phyloP scores from a whole-genome alignment of 2,113 vertebrate genomes.

The Nanorana parkeri region DNA sequence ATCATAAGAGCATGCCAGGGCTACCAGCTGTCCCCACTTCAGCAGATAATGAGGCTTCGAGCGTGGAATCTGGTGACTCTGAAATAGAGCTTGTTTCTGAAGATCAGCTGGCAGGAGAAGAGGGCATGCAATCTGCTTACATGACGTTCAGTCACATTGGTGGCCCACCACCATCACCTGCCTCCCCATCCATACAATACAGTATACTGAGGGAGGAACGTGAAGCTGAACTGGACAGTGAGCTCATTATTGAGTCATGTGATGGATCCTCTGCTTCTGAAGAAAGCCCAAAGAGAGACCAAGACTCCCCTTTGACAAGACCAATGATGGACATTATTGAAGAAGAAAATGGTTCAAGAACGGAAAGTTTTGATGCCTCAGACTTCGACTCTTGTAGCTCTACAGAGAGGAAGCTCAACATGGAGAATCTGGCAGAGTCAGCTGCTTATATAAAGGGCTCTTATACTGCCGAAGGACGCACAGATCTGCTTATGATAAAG shows the following conservation, averaged over 20 bases:
- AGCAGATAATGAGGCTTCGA: slow-evolving; percentile 85
- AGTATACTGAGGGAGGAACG: slow-evolving; percentile 95
- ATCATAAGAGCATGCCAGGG: slow-evolving; percentile 61
- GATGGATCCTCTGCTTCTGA: slow-evolving; percentile 88
- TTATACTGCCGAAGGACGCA: slow-evolving; percentile 65
- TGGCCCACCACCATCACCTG: slow-evolving; percentile 80
- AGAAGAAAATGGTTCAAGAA: slow-evolving; percentile 66
- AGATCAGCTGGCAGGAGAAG: slow-evolving; percentile 80
- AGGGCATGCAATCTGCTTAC: slow-evolving; percentile 78
- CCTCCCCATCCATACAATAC: slow-evolving; percentile 84
- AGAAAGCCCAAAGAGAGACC: slow-evolving; percentile 94
- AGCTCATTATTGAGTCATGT: slow-evolving; percentile 92
- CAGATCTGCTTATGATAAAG: slow-evolving; percentile 64
- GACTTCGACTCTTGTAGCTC: slow-evolving; percentile 63
- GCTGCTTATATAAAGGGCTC: slow-evolving; percentile 74
- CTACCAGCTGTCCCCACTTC: slow-evolving; percentile 54
- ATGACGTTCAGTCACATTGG: slow-evolving; percentile 81
- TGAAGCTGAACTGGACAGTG: slow-evolving; percentile 95
- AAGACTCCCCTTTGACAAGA: slow-evolving; percentile 83
- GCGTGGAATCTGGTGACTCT: slow-evolving; percentile 91
- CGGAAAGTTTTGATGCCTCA: slow-evolving; percentile 57
- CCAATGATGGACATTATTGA: slow-evolving; percentile 74
- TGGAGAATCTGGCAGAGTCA: slow-evolving; percentile 74
- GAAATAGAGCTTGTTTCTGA: slow-evolving; percentile 94
- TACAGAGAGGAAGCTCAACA: slow-evolving; percentile 73